Base-by-base conservation (phyloP, 2,113 vertebrate species). In the Pica pica region DNA sequence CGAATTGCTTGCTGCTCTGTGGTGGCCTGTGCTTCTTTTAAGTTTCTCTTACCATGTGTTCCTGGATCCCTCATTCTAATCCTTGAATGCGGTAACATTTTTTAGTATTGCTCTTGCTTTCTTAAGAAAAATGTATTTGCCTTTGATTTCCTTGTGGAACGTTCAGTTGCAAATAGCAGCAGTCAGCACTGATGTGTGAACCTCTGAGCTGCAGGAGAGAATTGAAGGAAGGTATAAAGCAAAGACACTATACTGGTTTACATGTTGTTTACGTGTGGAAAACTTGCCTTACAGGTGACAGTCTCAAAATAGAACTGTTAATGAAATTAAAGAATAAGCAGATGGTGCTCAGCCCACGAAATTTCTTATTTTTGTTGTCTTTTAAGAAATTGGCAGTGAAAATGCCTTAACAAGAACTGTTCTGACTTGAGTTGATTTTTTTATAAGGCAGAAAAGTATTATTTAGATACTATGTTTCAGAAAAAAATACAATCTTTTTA, bases 281-380 rank as follows among this genome's bases (percentile, higher is more conserved):
- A 91, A 85, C 61, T 46, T 92, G 64, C 70, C 91, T 96, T 94
- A 65, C 82, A 95, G 94, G 49, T 94, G 68, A 88, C 78, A 30
- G 26, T 80, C 79, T 93, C 60, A 75, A 89, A 95, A 87, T 94
- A 69, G 35, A 95, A 64, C 70, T 90, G 85, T 89, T 93, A 92
- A 77, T 71, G 50, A 64, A 94, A 91, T 65, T 74, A 70, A 88
- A 81, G n/a, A 42, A 52, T 71, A 71, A 77, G 79, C 84, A 93
- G 85, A 93, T 96, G 80, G 90, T 87, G 35, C 23, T 65, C 65
- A 83, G 24, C 94, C 71, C 78, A 91, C 92, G 60, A 94, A 84
- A 46, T 87, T 93, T 95, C 21, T 4, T 95, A 73, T 26, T 95
- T 92, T 93, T 93, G 63, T 91, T 93, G 41, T 81, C 74, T 95